Evolutionary conservation across 1,140 invertebrate species (phyloP).

Genomic region (Ceratina calcarata): DNA sequence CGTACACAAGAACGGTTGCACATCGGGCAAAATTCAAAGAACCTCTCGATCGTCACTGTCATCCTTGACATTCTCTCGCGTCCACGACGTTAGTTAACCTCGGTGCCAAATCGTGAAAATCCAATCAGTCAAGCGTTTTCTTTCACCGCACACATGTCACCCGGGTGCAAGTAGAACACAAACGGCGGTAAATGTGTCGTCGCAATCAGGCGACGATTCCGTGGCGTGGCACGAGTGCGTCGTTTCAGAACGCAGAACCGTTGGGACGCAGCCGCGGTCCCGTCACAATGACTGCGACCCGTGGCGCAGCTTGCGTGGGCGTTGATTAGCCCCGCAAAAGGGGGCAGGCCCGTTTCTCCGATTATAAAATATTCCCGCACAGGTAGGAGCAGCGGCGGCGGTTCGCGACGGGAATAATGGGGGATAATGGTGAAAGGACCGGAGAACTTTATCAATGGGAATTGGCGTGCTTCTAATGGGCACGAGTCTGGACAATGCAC

Average conservation of each 20-base stretch:
- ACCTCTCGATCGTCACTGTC: not conserved
- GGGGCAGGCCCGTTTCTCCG: slow-evolving; percentile 65
- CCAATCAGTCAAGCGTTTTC: not conserved
- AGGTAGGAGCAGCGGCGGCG: slow-evolving; percentile 25
- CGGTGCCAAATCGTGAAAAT: not conserved
- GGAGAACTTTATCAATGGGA: slow-evolving; percentile 71
- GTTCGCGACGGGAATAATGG: slow-evolving; percentile 61
- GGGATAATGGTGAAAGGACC: slow-evolving; percentile 65
- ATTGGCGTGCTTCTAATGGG: slow-evolving; percentile 71
- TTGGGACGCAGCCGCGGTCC: not conserved
- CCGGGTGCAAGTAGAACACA: not conserved
- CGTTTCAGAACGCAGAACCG: not conserved
- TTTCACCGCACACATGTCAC: not conserved
- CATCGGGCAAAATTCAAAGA: not conserved
- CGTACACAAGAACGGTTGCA: no score
- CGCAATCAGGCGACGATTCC: not conserved
- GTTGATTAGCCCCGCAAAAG: slow-evolving; percentile 68
- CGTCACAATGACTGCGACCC: slow-evolving; percentile 18
- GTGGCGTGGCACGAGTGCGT: not conserved
- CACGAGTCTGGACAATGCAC: slow-evolving; percentile 65
- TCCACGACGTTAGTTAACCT: not conserved
- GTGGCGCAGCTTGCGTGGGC: slow-evolving; percentile 66
- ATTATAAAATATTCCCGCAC: slow-evolving; percentile 63
- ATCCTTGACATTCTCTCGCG: not conserved
- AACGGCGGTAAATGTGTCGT: slow-evolving; percentile 9